Evolutionary conservation across 30 jellyfish, hydroid and myxozoan genomes (phyloP), one percentile per base, ranked within the genome.

Genomic region (Hydractinia symbiolongicarpus): DNA sequence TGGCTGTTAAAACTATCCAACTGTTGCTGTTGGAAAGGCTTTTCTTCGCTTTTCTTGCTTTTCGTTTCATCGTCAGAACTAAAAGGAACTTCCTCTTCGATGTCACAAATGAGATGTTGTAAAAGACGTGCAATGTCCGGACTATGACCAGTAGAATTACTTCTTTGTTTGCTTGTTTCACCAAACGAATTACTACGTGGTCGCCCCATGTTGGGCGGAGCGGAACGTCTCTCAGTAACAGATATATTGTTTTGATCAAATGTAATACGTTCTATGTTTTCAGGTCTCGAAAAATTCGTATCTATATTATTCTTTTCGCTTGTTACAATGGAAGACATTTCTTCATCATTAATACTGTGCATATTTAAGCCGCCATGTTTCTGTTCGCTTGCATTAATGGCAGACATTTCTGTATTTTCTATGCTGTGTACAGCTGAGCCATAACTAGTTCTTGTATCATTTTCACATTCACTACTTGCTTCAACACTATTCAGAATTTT

Each of bases 41-140:
- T 10, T 9, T 52, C 79, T 6, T 60, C 54, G 14, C 5, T 20
- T 9, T 55, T 55, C 17, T 15, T 10, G 5, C 52, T 16, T 5
- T 50, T 56, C 50, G 15, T 52, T 30, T n/a, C 77, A 11, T 71
- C 80, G 11, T 15, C 78, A 21, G 79, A 57, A 53, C 77, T 61
- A 30, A 57, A 19, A 55, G 21, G 66, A 14, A 55, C 85, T 58
- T 77, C 85, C 53, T 77, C 85, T 50, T 77, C 85, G 5, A 77
- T 77, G 53, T 77, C 85, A 77, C 85, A 77, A 6, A 77, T 77
- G 30, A 77, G 50, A 55, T 77, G 85, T n/a, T 77, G 85, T 10
- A 77, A 54, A 3, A 77, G 75, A 4, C 17, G 51, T 20, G 54
- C 53, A 8, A 77, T 77, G 56, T 77, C 85, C 1, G 85, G 85